These are phyloP conservation scores for Mormyrops attenuatus DNA, from an alignment of 2,797 vertebrate species.

Conservation along the genomic window DNA sequence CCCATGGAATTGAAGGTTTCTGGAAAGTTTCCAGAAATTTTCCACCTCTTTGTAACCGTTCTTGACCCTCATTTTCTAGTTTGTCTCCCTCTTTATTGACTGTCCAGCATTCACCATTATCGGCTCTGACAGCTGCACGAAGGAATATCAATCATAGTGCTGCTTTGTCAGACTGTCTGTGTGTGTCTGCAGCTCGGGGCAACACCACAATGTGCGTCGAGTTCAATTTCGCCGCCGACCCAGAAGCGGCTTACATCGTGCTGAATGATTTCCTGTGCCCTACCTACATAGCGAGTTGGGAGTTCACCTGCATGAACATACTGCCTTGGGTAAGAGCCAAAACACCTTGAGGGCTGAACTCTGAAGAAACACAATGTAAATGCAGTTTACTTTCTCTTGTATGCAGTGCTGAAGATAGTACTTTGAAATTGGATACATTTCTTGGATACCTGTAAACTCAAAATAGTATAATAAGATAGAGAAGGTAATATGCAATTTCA, in stretches of 20 bases:
- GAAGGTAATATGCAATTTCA: background rate
- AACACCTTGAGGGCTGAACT: background rate
- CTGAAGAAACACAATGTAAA: background rate
- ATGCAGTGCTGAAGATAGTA: background rate
- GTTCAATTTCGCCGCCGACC: constrained; percentile 70
- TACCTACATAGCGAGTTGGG: constrained; percentile 66
- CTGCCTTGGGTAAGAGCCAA: constrained; percentile 58
- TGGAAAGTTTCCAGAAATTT: background rate
- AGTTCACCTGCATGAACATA: constrained; percentile 64
- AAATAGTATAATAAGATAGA: background rate
- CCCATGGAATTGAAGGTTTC: background rate
- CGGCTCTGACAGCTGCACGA: background rate
- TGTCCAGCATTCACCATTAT: background rate
- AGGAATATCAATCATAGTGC: background rate
- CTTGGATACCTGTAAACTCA: background rate
- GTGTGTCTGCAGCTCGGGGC: constrained; percentile 56
- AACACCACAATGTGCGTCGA: constrained; percentile 65
- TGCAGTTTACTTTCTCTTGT: background rate
- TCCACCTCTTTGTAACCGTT: background rate
- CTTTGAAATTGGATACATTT: background rate
- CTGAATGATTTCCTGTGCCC: constrained; percentile 66
- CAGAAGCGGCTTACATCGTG: constrained; percentile 71
- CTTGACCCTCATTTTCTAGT: background rate
- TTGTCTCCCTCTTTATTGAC: background rate
- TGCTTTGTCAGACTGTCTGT: background rate